phyloP scores from a whole-genome alignment of 92 coral and sea anemone species.

The Epizoanthus scotinus region DNA sequence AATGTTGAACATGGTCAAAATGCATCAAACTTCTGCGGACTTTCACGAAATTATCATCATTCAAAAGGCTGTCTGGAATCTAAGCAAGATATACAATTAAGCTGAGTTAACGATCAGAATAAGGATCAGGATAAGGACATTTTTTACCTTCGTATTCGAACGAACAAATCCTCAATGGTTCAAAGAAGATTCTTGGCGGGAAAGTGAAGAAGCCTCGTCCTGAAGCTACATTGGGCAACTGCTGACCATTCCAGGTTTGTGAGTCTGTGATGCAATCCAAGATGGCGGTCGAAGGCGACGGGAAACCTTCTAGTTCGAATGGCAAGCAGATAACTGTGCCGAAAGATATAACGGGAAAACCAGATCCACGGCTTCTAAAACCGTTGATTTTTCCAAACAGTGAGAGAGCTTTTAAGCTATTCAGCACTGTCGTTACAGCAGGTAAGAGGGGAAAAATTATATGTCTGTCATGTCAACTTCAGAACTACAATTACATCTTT shows the following conservation, averaged over 20 bases:
- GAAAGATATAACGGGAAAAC: slow-evolving; percentile 63
- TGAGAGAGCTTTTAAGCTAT: slow-evolving; percentile 75
- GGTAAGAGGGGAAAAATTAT: slow-evolving; percentile 49
- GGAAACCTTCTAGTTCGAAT: neutral
- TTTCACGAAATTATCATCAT: too few species aligned
- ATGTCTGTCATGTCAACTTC: neutral
- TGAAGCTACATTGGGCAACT: neutral
- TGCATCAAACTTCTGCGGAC: too few species aligned
- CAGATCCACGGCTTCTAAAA: slow-evolving; percentile 70
- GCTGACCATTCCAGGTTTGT: neutral
- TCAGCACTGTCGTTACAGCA: slow-evolving; percentile 63
- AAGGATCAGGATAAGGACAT: too few species aligned
- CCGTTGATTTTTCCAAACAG: slow-evolving; percentile 85
- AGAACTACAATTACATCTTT: too few species aligned
- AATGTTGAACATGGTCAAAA: too few species aligned
- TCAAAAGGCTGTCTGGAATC: too few species aligned
- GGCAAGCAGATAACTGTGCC: slow-evolving; percentile 45
- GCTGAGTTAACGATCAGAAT: too few species aligned
- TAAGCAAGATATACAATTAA: too few species aligned
- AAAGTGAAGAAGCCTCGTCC: slow-evolving; percentile 13
- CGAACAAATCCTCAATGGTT: too few species aligned
- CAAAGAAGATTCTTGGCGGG: slow-evolving; percentile 3
- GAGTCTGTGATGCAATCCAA: too few species aligned
- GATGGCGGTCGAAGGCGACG: slow-evolving; percentile 42
- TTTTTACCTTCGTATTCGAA: neutral